Evolutionary conservation across 1,140 invertebrate genomes (phyloP).

Genomic region (Augochlora pura): DNA sequence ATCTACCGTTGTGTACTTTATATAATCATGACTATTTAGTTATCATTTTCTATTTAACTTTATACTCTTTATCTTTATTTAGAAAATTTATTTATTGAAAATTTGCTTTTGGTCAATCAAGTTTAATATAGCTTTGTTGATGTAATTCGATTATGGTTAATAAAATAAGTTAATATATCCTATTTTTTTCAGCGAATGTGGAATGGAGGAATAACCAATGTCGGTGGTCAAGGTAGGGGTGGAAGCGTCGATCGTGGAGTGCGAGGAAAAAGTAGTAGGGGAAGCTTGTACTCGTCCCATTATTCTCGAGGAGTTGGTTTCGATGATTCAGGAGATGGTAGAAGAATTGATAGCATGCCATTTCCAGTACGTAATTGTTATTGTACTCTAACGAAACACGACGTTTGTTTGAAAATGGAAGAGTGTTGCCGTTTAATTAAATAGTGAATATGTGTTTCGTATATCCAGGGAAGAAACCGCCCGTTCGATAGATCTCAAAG

Average conservation of each 20-base stretch:
- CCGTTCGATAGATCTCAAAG: conserved; percentile 77
- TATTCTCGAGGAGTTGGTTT: conserved; percentile 82
- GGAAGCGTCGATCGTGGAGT: conserved; percentile 82
- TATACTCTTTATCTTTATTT: neutral
- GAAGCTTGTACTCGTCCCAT: conserved; percentile 80
- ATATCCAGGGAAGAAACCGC: conserved; percentile 71
- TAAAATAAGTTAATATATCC: neutral
- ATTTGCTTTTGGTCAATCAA: no score
- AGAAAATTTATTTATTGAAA: no score
- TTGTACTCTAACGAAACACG: neutral
- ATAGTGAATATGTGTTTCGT: conserved; percentile 11
- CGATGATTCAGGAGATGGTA: conserved; percentile 79
- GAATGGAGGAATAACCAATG: conserved; percentile 74
- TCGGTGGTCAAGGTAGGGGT: conserved; percentile 80
- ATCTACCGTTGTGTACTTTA: conserved; percentile 34
- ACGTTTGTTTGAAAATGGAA: neutral
- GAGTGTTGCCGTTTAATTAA: neutral
- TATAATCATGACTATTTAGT: conserved; percentile 29
- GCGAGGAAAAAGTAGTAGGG: conserved; percentile 80
- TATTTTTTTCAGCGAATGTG: conserved; percentile 73
- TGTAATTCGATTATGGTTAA: no score
- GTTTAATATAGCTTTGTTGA: no score
- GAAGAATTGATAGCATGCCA: conserved; percentile 73
- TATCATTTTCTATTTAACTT: neutral
- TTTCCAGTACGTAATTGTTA: conserved; percentile 69